These are phyloP conservation scores for Drosophila testacea DNA, from an alignment of 2,888 invertebrate genomes.

Conservation along the genomic window DNA sequence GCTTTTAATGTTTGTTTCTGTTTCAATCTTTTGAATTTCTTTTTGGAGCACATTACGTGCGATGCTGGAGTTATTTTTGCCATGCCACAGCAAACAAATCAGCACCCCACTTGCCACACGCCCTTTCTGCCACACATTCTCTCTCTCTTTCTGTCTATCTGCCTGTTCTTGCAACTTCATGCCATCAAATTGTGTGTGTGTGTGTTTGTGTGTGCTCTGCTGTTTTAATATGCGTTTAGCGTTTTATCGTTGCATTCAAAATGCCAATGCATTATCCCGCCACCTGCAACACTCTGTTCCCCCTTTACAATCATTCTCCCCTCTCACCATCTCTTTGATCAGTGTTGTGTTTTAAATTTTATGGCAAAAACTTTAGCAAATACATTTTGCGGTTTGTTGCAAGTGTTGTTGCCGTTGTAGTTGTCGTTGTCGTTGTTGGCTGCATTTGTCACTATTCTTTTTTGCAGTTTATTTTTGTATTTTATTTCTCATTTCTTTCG, in stretches of 20 bases:
- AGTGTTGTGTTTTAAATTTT: slow-evolving; percentile 49
- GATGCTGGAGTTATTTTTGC: slow-evolving; percentile 20
- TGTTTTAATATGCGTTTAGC: slow-evolving; percentile 78
- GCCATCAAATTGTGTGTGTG: slow-evolving; percentile 11
- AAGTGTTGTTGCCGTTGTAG: slow-evolving; percentile 21
- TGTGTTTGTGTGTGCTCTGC: slow-evolving; percentile 39
- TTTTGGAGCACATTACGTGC: slow-evolving; percentile 47
- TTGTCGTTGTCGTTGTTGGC: slow-evolving; percentile 33
- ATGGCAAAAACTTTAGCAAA: slow-evolving; percentile 59
- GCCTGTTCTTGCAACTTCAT: slow-evolving; percentile 6
- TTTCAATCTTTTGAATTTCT: slow-evolving; percentile 51
- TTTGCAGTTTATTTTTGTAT: slow-evolving; percentile 17
- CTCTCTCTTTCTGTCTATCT: slow-evolving; percentile 2
- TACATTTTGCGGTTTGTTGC: slow-evolving; percentile 61
- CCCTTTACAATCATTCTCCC: not conserved
- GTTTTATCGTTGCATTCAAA: slow-evolving; percentile 75
- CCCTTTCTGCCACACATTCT: not conserved
- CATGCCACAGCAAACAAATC: slow-evolving; percentile 48
- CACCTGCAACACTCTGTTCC: not conserved
- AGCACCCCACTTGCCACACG: slow-evolving; percentile 12
- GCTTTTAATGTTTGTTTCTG: slow-evolving; percentile 57
- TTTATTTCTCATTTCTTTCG: slow-evolving; percentile 54
- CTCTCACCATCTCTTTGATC: slow-evolving; percentile 12
- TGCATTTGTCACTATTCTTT: slow-evolving; percentile 54
- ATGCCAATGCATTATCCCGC: slow-evolving; percentile 61